Conservation (phyloP, 1,140 invertebrate genomes). For the Oscheius sp. region DNA sequence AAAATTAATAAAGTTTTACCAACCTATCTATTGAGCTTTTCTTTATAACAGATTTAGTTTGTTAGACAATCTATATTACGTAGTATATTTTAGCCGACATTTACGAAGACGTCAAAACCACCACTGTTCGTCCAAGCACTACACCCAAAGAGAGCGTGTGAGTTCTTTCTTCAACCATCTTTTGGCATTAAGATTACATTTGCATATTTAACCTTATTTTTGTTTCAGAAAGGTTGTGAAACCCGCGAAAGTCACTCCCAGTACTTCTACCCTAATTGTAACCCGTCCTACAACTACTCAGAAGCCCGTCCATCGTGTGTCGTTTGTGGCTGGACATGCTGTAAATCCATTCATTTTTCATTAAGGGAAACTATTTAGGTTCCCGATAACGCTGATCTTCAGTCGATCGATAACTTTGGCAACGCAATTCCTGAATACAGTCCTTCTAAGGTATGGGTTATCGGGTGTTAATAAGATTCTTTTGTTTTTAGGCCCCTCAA, state of each 20-base stretch:
- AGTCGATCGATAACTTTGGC: background rate
- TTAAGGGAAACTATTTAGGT: background rate
- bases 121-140: background rate
- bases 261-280: too few relatives aligned
- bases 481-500: too few relatives aligned
- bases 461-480: too few relatives aligned
- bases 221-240: background rate
- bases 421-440: background rate
- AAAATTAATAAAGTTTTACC: too few relatives aligned
- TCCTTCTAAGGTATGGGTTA: background rate
- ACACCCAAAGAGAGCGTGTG: background rate
- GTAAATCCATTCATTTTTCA: too few relatives aligned
- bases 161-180: background rate
- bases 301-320: too few relatives aligned
- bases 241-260: background rate
- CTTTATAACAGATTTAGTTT: too few relatives aligned
- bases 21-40: too few relatives aligned
- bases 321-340: too few relatives aligned
- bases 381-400: background rate
- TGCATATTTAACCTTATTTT: background rate
- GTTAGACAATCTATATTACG: too few relatives aligned
- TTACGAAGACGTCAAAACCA: background rate
- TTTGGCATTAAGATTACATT: too few relatives aligned
- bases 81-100: background rate
- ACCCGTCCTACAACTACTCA: too few relatives aligned